phyloP scores from a whole-genome alignment of 2,797 vertebrate species.

The Myotis vivesi region DNA sequence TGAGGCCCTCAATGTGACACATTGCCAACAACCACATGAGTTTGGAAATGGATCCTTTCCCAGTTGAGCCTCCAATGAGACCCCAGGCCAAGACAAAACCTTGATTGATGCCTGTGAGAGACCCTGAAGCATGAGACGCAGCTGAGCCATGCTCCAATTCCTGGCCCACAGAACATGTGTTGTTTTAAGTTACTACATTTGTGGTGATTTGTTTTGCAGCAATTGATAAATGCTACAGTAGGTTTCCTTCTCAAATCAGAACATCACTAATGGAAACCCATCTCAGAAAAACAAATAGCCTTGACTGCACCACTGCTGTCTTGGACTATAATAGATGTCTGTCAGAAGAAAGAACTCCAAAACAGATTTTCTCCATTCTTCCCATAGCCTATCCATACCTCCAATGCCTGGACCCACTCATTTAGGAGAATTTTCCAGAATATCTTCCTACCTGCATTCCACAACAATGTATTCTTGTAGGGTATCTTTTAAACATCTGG shows the following conservation, averaged over 20 bases:
- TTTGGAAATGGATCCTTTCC: neutral
- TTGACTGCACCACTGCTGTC: neutral
- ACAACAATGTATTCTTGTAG: neutral
- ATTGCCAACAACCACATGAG: neutral
- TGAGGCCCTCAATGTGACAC: neutral
- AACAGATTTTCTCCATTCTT: neutral
- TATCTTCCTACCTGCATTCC: neutral
- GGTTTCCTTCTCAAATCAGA: neutral
- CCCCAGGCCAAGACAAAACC: neutral
- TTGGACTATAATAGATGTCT: neutral
- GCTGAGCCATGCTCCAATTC: neutral
- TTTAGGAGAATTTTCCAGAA: neutral
- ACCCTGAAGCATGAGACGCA: neutral
- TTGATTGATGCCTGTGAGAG: neutral
- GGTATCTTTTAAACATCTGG: neutral
- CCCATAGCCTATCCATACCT: neutral
- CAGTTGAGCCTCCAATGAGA: neutral
- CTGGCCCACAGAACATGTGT: neutral
- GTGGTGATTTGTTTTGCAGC: neutral
- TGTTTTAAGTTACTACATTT: neutral
- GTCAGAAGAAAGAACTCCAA: neutral
- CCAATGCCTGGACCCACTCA: neutral
- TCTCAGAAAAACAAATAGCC: neutral
- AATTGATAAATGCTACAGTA: constrained; percentile 16
- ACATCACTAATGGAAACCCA: neutral